Conservation (phyloP, 1,140 invertebrate species). For the Tenebrio molitor region DNA sequence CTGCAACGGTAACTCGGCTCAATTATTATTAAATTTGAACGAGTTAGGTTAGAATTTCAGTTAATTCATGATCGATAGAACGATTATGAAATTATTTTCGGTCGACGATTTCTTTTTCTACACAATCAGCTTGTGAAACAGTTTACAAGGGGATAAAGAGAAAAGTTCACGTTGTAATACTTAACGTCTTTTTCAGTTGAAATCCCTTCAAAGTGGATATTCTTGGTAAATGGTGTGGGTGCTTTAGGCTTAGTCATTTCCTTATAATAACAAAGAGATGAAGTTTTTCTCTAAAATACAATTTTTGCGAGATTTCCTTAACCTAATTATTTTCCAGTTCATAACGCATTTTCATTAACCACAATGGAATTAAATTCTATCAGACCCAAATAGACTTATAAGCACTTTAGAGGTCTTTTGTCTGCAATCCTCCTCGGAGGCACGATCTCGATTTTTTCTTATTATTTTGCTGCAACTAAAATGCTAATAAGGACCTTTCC, state of each 20-base stretch:
- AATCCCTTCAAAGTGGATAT: constrained; percentile 19
- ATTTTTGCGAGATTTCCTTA: constrained; percentile 23
- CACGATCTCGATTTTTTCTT: not conserved
- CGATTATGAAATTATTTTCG: too few species aligned
- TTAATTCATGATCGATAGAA: too few species aligned
- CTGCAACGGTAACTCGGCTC: too few species aligned
- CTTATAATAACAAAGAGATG: constrained; percentile 20
- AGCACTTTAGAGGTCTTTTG: constrained; percentile 5
- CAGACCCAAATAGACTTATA: not conserved
- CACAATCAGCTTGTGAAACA: too few species aligned
- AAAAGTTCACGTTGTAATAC: not conserved
- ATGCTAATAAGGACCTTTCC: not conserved
- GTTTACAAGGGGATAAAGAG: too few species aligned
- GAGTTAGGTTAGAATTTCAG: too few species aligned
- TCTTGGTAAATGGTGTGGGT: not conserved
- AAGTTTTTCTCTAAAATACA: constrained; percentile 21
- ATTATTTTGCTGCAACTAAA: not conserved
- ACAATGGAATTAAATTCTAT: constrained; percentile 32
- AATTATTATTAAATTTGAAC: too few species aligned
- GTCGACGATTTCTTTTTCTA: too few species aligned
- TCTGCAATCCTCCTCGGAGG: not conserved
- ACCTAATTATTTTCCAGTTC: constrained; percentile 32
- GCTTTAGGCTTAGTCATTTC: constrained; percentile 23
- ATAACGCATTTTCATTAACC: constrained; percentile 29
- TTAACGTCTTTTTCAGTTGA: not conserved